phyloP scores from a whole-genome alignment of 2,797 vertebrate species.

The Agapornis canus region DNA sequence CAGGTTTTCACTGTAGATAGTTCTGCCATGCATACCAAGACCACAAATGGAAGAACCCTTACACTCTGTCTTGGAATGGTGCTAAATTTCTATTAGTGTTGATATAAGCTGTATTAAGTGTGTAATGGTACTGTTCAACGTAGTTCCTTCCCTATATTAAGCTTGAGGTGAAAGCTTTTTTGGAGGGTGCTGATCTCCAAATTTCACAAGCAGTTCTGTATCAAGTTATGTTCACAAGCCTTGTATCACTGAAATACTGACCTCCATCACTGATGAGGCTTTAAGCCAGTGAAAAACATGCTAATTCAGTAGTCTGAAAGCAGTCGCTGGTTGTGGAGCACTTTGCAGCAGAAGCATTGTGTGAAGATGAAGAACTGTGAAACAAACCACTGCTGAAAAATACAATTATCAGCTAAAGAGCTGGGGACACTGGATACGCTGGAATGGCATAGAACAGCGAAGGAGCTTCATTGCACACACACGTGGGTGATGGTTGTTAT shows the following conservation, averaged over 20 bases:
- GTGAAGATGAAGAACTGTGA: background rate
- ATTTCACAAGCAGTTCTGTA: background rate
- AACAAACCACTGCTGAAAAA: background rate
- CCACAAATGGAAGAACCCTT: background rate
- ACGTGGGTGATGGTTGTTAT: fast-evolving
- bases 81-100: background rate
- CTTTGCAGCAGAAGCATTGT: background rate
- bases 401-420: background rate
- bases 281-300: background rate
- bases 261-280: background rate
- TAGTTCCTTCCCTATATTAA: background rate
- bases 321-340: background rate
- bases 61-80: fast-evolving
- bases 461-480: background rate
- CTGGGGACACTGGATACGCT: background rate
- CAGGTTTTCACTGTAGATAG: background rate
- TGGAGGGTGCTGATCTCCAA: background rate
- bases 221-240: background rate
- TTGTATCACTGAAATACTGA: background rate
- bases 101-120: background rate
- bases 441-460: fast-evolving
- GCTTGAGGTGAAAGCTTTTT: background rate
- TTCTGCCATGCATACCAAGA: background rate
- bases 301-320: background rate
- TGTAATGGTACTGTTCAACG: background rate